Evolutionary conservation across 2,888 invertebrate species (phyloP), one percentile per base, ranked within the genome.

Genomic region (Eupithecia abbreviata): DNA sequence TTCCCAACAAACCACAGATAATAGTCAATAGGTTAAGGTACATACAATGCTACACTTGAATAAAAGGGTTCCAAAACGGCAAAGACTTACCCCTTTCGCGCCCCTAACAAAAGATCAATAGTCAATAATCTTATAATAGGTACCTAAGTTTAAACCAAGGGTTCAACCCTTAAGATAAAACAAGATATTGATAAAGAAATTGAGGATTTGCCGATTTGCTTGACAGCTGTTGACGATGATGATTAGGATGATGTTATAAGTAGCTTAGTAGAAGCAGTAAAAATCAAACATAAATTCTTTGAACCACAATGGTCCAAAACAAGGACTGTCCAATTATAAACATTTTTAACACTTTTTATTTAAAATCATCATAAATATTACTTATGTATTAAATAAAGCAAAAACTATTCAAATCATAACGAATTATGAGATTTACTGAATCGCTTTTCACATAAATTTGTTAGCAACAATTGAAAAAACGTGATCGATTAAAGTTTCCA

Each of bases 101-200:
- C 95, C 91, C 90, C 76, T 87, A 72, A 93, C 92, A 95, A 95
- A 90, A 85, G 89, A 88, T 92, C 94, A 93, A 94, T 95, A 92
- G 88, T 86, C 93, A 93, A 94, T 95, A 95, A 95, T 94, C 95
- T 89, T 88, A 92, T 94, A 94, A 93, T 92, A 90, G 88, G 84
- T 75, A 72, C 75, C 83, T 83, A 82, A 82, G 83, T 83, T 71
- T n/a, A 47, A 49, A n/a, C 47, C 18, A 87, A 87, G 87, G 89
- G 86, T 85, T 84, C 18, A 82, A 85, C 84, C 85, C 85, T 84
- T 82, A 80, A 82, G 6, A 77, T 75, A 79, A 86, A 85, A 84
- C 86, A 84, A 84, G 76, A 79, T 74, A 80, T 82, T 85, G 89
- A 90, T 86, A 85, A 85, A 82, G 70, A 82, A 80, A 87, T 86